A percentile compares a stretch with the other conserved stretches of the same genome.
These are phyloP conservation scores for Cephus runcator DNA, from an alignment of 2,888 invertebrate species.

Conservation along the genomic window DNA sequence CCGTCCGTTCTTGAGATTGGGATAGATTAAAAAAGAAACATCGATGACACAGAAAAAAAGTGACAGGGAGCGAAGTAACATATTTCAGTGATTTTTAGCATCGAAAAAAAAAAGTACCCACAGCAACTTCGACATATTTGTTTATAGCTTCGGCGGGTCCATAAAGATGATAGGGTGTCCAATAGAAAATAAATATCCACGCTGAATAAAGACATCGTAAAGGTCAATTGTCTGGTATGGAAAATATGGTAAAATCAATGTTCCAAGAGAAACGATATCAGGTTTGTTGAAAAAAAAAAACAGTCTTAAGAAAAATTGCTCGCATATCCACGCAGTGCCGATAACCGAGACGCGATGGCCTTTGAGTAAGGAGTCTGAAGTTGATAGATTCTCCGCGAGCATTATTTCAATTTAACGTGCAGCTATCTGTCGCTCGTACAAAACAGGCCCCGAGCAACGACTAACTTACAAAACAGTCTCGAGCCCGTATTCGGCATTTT, in stretches of 20 bases:
- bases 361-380: background rate
- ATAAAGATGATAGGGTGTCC: background rate
- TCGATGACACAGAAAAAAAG: background rate
- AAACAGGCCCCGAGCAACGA: background rate
- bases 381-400: constrained; percentile 25
- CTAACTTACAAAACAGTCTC: background rate
- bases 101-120: background rate
- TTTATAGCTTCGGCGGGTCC: background rate
- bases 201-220: background rate
- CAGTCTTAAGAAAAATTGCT: background rate
- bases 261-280: background rate
- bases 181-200: background rate
- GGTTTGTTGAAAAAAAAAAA: background rate
- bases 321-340: background rate
- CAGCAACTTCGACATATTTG: background rate
- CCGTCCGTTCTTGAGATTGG: background rate
- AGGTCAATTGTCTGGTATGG: background rate
- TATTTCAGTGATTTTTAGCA: too few relatives aligned
- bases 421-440: background rate
- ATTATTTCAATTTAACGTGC: constrained; percentile 36
- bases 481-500: background rate
- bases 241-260: background rate
- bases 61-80: too few relatives aligned
- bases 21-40: background rate
- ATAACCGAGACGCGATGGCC: background rate